Conservation (phyloP, 2,888 invertebrate genomes). For the Harpalus rufipes region DNA sequence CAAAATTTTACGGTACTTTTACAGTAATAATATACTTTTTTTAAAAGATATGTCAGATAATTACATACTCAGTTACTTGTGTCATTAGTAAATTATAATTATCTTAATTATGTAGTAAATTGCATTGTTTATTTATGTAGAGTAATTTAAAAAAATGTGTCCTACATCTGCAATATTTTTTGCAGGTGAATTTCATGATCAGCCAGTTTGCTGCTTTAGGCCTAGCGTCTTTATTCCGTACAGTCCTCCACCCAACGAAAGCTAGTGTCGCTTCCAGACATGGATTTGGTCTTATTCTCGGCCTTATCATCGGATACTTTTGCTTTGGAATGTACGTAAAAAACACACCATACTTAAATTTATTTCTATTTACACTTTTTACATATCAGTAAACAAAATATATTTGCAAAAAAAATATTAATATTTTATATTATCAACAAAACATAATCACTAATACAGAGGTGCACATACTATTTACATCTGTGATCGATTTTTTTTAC, state of each 20-base stretch:
- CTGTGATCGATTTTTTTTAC: too few relatives aligned
- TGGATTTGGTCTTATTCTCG: conserved; percentile 87
- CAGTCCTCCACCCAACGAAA: conserved; percentile 85
- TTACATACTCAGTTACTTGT: not conserved
- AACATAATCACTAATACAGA: too few relatives aligned
- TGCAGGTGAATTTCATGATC: conserved; percentile 91
- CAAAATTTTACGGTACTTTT: not conserved
- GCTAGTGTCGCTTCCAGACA: conserved; percentile 85
- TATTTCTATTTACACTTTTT: conserved; percentile 13
- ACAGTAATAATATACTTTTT: not conserved
- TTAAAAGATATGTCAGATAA: not conserved
- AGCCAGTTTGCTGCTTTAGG: conserved; percentile 90
- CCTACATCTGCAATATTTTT: not conserved
- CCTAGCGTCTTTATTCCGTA: conserved; percentile 88
- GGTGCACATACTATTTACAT: too few relatives aligned
- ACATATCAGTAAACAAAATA: not conserved
- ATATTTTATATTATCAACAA: too few relatives aligned
- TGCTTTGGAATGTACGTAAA: conserved; percentile 90
- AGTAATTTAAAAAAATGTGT: not conserved
- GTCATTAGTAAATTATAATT: not conserved
- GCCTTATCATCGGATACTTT: conserved; percentile 90
- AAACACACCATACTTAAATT: not conserved
- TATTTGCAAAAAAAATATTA: too few relatives aligned
- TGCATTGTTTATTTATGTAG: not conserved
- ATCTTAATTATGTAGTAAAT: not conserved